Percentiles rank a stretch among this genome's conserved stretches.
These are phyloP conservation scores for Diarsia rubi DNA, from an alignment of 2,888 invertebrate genomes.

Conservation along the genomic window DNA sequence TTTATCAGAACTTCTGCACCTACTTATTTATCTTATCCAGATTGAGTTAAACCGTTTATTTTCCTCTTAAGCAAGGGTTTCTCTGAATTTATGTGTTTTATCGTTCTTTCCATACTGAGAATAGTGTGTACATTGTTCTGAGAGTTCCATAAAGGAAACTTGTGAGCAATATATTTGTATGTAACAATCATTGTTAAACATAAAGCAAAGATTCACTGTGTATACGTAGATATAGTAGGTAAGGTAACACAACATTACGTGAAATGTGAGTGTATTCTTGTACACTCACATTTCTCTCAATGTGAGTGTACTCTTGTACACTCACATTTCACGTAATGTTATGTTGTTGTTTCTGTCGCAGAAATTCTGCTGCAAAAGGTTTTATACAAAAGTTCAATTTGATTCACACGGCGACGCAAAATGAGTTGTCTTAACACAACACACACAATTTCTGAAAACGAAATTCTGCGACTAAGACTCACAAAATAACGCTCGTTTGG, in stretches of 20 bases:
- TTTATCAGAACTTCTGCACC: conserved; percentile 36
- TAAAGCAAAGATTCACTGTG: conserved; percentile 26
- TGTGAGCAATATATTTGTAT: conserved; percentile 19
- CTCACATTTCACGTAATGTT: too few species aligned
- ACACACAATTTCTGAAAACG: too few species aligned
- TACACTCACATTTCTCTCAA: too few species aligned
- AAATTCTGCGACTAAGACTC: too few species aligned
- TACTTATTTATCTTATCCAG: conserved; percentile 30
- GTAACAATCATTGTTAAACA: conserved; percentile 21
- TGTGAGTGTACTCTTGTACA: too few species aligned
- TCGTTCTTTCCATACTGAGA: conserved; percentile 36
- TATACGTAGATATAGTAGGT: neutral
- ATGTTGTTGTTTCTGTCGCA: too few species aligned
- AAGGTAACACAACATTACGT: neutral
- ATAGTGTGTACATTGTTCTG: conserved; percentile 30
- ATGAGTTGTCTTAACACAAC: too few species aligned
- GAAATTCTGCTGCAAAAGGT: too few species aligned
- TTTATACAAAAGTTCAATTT: too few species aligned
- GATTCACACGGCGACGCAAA: too few species aligned
- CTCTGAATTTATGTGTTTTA: conserved; percentile 53
- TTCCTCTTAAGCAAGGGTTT: conserved; percentile 59
- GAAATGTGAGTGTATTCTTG: neutral
- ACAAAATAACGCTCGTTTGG: too few species aligned
- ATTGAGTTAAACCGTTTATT: conserved; percentile 44
- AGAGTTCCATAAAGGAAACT: conserved; percentile 28